phyloP scores from a whole-genome alignment of 2,797 vertebrate species.

The Apogon hyalosoma region DNA sequence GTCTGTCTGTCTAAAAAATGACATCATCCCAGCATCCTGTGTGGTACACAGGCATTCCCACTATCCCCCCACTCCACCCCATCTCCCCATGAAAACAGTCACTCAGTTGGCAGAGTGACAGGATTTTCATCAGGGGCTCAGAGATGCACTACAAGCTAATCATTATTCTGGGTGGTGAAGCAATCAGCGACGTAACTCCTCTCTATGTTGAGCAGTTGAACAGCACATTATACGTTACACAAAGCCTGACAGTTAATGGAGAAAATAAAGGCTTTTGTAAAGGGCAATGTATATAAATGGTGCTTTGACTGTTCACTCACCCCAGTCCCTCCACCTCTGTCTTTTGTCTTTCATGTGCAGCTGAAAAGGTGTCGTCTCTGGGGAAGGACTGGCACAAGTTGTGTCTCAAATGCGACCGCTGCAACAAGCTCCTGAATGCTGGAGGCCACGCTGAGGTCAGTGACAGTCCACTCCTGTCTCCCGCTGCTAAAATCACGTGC shows the following conservation, averaged over 20 bases:
- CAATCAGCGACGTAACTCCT: slow-evolving; percentile 46
- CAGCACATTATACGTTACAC: slow-evolving; percentile 18
- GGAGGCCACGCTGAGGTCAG: slow-evolving; percentile 96
- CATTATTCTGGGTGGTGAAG: slow-evolving; percentile 55
- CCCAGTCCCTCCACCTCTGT: background rate
- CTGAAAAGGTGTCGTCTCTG: slow-evolving; percentile 96
- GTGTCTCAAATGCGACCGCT: slow-evolving; percentile 96
- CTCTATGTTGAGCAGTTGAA: slow-evolving; percentile 23
- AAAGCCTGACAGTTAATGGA: slow-evolving; percentile 17
- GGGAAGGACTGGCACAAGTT: slow-evolving; percentile 99
- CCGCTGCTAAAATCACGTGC: no score
- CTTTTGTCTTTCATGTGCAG: slow-evolving; percentile 73
- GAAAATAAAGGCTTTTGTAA: slow-evolving; percentile 33
- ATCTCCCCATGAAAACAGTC: slow-evolving; percentile 27
- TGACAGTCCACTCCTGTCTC: background rate
- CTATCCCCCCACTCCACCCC: background rate
- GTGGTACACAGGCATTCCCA: slow-evolving; percentile 57
- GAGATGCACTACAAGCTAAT: slow-evolving; percentile 39
- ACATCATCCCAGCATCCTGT: slow-evolving; percentile 71
- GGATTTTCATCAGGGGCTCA: slow-evolving; percentile 33
- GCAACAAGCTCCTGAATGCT: slow-evolving; percentile 93
- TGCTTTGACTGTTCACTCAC: slow-evolving; percentile 50
- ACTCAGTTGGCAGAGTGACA: slow-evolving; percentile 40
- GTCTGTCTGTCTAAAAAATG: slow-evolving; percentile 50
- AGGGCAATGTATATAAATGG: slow-evolving; percentile 32